Evolutionary conservation across 1,140 invertebrate genomes (phyloP), one percentile per base, ranked within the genome.

Genomic region (Schmidtea mediterranea): DNA sequence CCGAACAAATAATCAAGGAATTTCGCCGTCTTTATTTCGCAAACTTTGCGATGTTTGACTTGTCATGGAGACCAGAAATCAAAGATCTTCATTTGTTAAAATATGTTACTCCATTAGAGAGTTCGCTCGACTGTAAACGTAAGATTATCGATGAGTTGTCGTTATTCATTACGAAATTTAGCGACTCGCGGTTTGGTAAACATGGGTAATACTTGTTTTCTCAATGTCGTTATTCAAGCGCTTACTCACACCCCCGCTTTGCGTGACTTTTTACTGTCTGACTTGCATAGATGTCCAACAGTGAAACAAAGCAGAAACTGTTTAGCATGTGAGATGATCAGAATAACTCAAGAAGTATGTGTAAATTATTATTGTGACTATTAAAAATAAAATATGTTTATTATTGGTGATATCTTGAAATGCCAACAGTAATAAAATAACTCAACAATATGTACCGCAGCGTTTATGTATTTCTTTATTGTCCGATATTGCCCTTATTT

Each of bases 191-290:
- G 89, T 1, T 70, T 95, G 19, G 77, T 92, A 53, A 97, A 97
- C 69, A 69, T 95, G 54, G 87, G 89, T n/a, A 83, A 84, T 53
- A 94, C 90, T 1, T 97, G 89, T 67, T 95, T 94, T 62, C 90
- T 95, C 82, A 95, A 90, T 63, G 87, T 82, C 59, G 89, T 94
- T 58, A 76, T 94, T 8, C 89, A 95, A 70, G 79, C 82, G 1
- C 61, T 97, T 50, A 83, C 83, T 41, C 87, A 95, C 59, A 94
- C 84, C 5, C 86, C 87, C 1, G 64, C 92, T 16, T 67, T 97
- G 48, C 67, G 87, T 53, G 86, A 95, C 62, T 95, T 87, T 66
- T 94, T 95, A 60, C 72, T 95, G 52, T 76, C 81, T 38, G 86
- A 94, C 63, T 74, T 76, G 55, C 87, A 94, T 61, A 55, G 55